Conservation (phyloP, 2,797 vertebrate species). For the Dromococcyx pavoninus region DNA sequence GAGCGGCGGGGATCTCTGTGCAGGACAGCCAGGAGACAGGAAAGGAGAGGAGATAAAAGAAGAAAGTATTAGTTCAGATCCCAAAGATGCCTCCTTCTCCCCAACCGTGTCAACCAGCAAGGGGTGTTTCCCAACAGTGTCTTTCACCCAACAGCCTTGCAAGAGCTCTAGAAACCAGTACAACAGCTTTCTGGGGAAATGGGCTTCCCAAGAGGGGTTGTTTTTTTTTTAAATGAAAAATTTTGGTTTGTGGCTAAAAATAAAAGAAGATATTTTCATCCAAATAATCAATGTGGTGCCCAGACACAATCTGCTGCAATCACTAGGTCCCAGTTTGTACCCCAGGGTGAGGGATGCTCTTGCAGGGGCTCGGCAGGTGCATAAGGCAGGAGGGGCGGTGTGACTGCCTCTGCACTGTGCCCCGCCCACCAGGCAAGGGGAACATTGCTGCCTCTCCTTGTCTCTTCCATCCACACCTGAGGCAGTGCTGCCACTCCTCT, state of each 20-base stretch:
- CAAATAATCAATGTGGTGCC: not conserved
- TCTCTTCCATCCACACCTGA: not conserved
- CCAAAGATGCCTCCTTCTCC: not conserved
- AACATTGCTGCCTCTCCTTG: not conserved
- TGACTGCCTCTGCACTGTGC: not conserved
- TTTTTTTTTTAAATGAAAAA: rapidly evolving
- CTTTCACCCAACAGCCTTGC: not conserved
- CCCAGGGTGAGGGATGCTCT: not conserved
- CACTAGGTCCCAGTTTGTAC: too few species aligned
- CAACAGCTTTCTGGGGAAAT: not conserved
- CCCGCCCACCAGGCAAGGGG: not conserved
- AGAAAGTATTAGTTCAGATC: not conserved
- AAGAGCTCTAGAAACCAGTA: not conserved
- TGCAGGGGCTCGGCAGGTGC: too few species aligned
- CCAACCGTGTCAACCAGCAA: not conserved
- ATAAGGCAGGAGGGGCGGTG: rapidly evolving
- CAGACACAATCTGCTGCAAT: not conserved
- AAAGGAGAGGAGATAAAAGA: not conserved
- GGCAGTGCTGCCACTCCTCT: not conserved
- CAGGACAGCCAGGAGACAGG: not conserved
- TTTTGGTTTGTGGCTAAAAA: not conserved
- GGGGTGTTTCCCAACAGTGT: not conserved
- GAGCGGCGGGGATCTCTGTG: conserved; percentile 90
- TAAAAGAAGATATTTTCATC: not conserved
- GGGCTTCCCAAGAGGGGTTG: not conserved